phyloP scores from a whole-genome alignment of 2,113 vertebrate genomes.

The Neomonachus schauinslandi region DNA sequence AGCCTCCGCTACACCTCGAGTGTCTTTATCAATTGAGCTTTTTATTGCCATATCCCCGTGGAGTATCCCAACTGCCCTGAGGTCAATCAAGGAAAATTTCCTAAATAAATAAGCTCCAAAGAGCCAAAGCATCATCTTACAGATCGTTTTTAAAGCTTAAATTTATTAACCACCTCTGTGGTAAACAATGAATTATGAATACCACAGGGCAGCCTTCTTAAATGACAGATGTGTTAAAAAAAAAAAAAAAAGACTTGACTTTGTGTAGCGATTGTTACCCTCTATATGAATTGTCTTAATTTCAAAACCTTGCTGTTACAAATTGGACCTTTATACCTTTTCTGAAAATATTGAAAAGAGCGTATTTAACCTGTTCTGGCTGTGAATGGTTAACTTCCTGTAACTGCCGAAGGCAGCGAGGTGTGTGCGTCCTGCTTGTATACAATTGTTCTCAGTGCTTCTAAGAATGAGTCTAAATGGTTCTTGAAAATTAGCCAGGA shows the following conservation, averaged over 20 bases:
- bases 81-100: constrained; percentile 60
- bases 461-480: constrained; percentile 79
- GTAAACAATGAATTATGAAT: constrained; percentile 65
- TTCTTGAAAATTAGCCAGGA: constrained; percentile 74
- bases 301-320: constrained; percentile 55
- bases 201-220: background rate
- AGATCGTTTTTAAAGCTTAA: constrained; percentile 67
- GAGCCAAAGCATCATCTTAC: constrained; percentile 65
- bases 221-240: constrained; percentile 39
- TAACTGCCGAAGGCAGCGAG: background rate
- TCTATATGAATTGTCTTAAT: constrained; percentile 64
- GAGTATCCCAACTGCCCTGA: background rate
- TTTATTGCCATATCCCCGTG: constrained; percentile 32
- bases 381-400: constrained; percentile 74
- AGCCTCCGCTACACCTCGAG: background rate
- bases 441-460: constrained; percentile 82
- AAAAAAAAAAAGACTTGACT: background rate
- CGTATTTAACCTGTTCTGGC: constrained; percentile 56
- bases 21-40: constrained; percentile 41
- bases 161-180: constrained; percentile 62
- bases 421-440: constrained; percentile 78
- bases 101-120: constrained; percentile 51
- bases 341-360: constrained; percentile 47
- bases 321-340: constrained; percentile 82
- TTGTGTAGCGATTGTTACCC: background rate